phyloP scores from a whole-genome alignment of 2,113 vertebrate genomes.

The Nyctereutes procyonoides region DNA sequence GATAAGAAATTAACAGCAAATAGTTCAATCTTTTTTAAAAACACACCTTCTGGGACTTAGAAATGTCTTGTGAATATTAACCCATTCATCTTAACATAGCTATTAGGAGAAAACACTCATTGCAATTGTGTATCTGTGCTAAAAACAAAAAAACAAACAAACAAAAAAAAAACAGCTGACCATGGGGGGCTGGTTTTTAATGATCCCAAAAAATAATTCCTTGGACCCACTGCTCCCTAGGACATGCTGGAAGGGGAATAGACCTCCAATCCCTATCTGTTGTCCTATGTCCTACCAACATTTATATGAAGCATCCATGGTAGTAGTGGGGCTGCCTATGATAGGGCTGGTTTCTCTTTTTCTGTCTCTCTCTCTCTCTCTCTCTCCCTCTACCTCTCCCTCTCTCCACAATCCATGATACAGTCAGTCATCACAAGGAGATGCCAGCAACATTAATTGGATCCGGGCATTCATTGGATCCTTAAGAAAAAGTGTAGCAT shows the following conservation, averaged over 20 bases:
- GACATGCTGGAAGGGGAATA: background rate
- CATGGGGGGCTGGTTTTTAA: background rate
- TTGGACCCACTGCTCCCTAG: background rate
- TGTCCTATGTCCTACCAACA: background rate
- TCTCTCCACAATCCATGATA: background rate
- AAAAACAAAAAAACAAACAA: background rate
- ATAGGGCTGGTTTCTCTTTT: background rate
- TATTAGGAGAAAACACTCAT: background rate
- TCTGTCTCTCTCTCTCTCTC: no score
- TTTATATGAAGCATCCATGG: background rate
- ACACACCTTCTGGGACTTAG: background rate
- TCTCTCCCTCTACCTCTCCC: no score
- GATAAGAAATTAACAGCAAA: conserved; percentile 14
- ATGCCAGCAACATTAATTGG: background rate
- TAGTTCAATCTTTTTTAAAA: background rate
- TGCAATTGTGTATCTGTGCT: background rate
- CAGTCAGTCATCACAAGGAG: background rate
- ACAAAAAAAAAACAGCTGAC: background rate
- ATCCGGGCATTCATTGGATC: background rate
- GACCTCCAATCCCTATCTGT: background rate
- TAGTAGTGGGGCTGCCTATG: background rate
- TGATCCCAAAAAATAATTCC: background rate
- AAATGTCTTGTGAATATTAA: background rate
- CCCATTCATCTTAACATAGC: background rate
- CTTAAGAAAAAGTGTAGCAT: background rate